Evolutionary conservation across 2,797 vertebrate genomes (phyloP).

Genomic region (Halcyon chelicuti): DNA sequence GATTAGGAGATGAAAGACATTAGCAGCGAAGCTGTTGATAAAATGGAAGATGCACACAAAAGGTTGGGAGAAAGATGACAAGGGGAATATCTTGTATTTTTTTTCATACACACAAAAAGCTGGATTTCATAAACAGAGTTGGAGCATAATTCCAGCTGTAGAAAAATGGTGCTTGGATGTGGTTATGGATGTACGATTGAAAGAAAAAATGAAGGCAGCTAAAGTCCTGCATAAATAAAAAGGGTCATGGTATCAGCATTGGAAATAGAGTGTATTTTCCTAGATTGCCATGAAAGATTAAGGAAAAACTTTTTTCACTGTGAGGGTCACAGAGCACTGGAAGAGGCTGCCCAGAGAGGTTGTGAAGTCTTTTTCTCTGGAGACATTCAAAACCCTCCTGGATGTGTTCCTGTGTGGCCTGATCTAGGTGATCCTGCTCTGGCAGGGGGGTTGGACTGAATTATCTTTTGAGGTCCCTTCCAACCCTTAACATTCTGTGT

Average conservation of each 20-base stretch:
- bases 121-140: neutral
- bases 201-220: neutral
- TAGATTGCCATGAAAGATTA: neutral
- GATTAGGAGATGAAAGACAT: neutral
- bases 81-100: neutral
- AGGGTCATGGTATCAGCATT: neutral
- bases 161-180: neutral
- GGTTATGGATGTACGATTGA: neutral
- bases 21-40: neutral
- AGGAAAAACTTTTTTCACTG: too few species aligned
- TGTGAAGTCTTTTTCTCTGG: too few species aligned
- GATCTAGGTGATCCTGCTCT: too few species aligned
- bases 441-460: too few species aligned
- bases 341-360: too few species aligned
- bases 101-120: neutral
- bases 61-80: neutral
- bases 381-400: too few species aligned
- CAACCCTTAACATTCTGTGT: too few species aligned
- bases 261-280: neutral
- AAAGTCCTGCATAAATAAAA: neutral
- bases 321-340: too few species aligned
- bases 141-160: neutral
- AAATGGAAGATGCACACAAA: neutral
- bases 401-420: too few species aligned
- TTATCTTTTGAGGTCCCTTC: too few species aligned